Evolutionary conservation across 1,140 invertebrate species (phyloP).

Genomic region (Lycorma delicatula): DNA sequence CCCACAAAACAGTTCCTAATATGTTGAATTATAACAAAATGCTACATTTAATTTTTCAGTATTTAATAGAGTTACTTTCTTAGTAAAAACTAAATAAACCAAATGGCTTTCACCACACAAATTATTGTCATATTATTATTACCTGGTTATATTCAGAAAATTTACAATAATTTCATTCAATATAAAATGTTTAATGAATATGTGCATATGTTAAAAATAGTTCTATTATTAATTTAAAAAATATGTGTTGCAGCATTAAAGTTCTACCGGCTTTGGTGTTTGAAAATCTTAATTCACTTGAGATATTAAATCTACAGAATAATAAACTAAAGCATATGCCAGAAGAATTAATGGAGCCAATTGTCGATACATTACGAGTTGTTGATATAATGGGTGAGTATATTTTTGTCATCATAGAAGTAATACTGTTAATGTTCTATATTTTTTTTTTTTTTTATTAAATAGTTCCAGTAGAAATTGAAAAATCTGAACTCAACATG

Average conservation of each 20-base stretch:
- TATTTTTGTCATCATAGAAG: neutral
- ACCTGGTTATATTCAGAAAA: neutral
- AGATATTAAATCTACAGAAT: constrained; percentile 78
- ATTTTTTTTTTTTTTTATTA: too few relatives aligned
- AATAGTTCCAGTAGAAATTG: too few relatives aligned
- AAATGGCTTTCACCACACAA: too few relatives aligned
- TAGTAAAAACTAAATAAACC: too few relatives aligned
- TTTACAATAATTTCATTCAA: neutral
- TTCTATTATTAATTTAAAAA: constrained; percentile 1
- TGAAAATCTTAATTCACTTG: constrained; percentile 78
- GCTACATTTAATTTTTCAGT: too few relatives aligned
- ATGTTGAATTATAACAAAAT: too few relatives aligned
- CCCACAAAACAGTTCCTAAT: too few relatives aligned
- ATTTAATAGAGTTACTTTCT: too few relatives aligned
- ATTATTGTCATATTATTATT: neutral
- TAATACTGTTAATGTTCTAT: neutral
- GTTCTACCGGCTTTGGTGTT: constrained; percentile 67
- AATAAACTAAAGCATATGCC: constrained; percentile 73
- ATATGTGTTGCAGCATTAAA: constrained; percentile 57
- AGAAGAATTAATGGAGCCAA: constrained; percentile 79
- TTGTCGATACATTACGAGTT: constrained; percentile 72
- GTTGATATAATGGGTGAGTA: constrained; percentile 77
- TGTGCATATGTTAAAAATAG: neutral
- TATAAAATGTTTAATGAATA: neutral
- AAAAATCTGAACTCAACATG: too few relatives aligned